A percentile compares a stretch with the other conserved stretches of the same genome.
These are phyloP conservation scores for Taurulus bubalis DNA, from an alignment of 2,113 vertebrate genomes.

Conservation along the genomic window DNA sequence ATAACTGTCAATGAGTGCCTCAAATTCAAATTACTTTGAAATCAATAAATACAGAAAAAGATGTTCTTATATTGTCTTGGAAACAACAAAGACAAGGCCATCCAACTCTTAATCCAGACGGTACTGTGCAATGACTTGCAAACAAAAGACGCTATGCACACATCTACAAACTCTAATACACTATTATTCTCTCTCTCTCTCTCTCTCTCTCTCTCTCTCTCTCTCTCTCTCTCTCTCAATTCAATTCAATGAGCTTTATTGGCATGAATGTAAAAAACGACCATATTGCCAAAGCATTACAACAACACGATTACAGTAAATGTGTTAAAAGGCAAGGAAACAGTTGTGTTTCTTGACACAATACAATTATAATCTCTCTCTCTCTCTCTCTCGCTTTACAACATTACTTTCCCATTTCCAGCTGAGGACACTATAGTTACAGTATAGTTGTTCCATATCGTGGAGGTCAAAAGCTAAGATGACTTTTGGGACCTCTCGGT, in stretches of 20 bases:
- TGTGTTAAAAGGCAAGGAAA: too few species aligned
- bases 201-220: too few species aligned
- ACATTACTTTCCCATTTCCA: conserved; percentile 37
- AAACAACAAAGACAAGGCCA: background rate
- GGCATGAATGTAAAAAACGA: too few species aligned
- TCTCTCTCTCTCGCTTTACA: background rate
- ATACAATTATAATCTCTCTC: too few species aligned
- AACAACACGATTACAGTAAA: too few species aligned
- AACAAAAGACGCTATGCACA: background rate
- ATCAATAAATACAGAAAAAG: background rate
- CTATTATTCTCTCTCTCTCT: too few species aligned
- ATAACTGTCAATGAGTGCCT: background rate
- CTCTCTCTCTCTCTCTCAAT: background rate
- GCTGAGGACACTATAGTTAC: conserved; percentile 48
- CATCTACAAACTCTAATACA: background rate
- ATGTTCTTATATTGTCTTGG: background rate
- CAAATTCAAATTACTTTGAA: conserved; percentile 8
- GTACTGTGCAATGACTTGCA: background rate
- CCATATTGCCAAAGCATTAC: too few species aligned
- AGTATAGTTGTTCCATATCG: conserved; percentile 62
- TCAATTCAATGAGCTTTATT: too few species aligned
- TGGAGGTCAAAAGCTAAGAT: conserved; percentile 72
- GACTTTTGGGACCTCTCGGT: conserved; percentile 59
- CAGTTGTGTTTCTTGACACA: too few species aligned
- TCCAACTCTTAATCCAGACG: background rate